Percentiles rank a stretch among this genome's conserved stretches.
These are phyloP conservation scores for Notocelia uddmanniana DNA, from an alignment of 2,888 invertebrate species.

Conservation along the genomic window DNA sequence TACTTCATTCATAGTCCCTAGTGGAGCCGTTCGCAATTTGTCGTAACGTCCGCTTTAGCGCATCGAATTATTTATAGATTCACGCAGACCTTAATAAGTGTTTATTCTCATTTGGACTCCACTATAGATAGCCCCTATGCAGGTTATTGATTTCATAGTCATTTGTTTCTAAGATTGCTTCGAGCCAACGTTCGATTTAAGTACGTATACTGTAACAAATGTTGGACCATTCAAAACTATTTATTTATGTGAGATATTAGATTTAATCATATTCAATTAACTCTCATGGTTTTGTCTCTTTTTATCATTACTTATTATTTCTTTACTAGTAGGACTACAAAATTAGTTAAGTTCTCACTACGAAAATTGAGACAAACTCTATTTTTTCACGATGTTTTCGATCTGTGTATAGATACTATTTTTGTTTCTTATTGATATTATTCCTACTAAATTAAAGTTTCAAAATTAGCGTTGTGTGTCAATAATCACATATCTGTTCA, in stretches of 20 bases:
- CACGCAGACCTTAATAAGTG: slow-evolving; percentile 49
- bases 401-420: no score
- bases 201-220: slow-evolving; percentile 21
- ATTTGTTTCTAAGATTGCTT: slow-evolving; percentile 41
- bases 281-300: neutral
- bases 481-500: no score
- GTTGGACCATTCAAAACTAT: slow-evolving; percentile 24
- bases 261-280: slow-evolving; percentile 18
- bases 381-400: no score
- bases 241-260: slow-evolving; percentile 3
- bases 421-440: no score
- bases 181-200: slow-evolving; percentile 27
- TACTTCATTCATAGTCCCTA: slow-evolving; percentile 1
- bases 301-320: neutral
- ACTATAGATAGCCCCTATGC: slow-evolving; percentile 42
- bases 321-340: neutral
- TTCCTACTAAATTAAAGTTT: no score
- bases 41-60: slow-evolving; percentile 47
- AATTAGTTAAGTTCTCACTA: neutral
- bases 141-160: slow-evolving; percentile 46
- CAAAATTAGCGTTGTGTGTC: no score
- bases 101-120: slow-evolving; percentile 48
- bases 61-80: slow-evolving; percentile 50
- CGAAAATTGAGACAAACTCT: no score
- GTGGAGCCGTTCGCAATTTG: slow-evolving; percentile 40